Percentiles rank a stretch among this genome's conserved stretches.
Conservation (phyloP, 2,888 invertebrate species). For the Fissipunctia ypsillon region DNA sequence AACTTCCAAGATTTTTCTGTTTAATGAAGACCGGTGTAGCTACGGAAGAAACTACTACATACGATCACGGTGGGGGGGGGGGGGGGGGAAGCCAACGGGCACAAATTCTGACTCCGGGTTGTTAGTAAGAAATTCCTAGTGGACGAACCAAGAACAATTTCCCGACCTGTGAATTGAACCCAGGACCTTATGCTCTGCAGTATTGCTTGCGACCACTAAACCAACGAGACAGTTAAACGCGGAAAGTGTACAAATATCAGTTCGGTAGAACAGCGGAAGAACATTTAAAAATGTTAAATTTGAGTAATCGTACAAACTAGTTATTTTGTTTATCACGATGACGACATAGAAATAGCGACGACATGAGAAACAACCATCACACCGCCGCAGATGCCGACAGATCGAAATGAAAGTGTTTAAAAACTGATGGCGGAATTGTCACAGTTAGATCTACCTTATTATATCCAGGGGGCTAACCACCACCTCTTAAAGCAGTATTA, state of each 20-base stretch:
- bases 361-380: neutral
- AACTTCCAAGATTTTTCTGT: constrained; percentile 20
- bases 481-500: too few species aligned
- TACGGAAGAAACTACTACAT: neutral
- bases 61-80: too few species aligned
- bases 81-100: neutral
- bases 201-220: neutral
- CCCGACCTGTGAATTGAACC: neutral
- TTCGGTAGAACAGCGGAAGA: neutral
- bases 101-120: neutral
- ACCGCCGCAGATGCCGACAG: neutral
- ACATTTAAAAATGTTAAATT: neutral
- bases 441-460: too few species aligned
- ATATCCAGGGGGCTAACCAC: too few species aligned
- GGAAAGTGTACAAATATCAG: neutral
- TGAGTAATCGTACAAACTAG: neutral
- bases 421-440: neutral
- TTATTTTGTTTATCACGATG: neutral
- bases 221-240: neutral
- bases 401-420: neutral
- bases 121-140: neutral
- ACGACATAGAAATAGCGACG: neutral
- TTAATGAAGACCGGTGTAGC: constrained; percentile 18
- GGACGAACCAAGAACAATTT: neutral
- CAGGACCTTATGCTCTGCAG: neutral